Conservation (phyloP, 2,797 vertebrate genomes). For the Paramormyrops hopkinsi region DNA sequence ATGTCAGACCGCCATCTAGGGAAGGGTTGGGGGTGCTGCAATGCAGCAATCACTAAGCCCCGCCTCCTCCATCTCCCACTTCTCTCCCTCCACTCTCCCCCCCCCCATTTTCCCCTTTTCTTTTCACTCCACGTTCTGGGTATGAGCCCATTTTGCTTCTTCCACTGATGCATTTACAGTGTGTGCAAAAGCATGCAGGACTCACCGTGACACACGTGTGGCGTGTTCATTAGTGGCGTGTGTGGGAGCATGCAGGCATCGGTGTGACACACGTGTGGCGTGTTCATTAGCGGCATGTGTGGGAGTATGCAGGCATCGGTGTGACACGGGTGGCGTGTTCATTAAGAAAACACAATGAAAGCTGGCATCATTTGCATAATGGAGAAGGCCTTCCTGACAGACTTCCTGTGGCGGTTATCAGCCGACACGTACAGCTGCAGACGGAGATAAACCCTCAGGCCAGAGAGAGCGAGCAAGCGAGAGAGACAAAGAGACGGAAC, state of each 20-base stretch:
- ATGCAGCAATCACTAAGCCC: slow-evolving; percentile 17
- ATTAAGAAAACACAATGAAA: slow-evolving; percentile 15
- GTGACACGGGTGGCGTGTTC: neutral
- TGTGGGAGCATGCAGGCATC: neutral
- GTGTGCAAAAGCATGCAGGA: slow-evolving; percentile 16
- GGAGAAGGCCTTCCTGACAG: neutral
- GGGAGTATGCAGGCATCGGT: neutral
- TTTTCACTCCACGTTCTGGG: neutral
- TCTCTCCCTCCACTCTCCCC: neutral
- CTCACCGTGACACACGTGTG: neutral
- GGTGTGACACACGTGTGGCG: neutral
- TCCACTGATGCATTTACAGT: neutral
- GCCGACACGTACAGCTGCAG: neutral
- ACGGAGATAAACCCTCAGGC: neutral
- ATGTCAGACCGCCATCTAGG: neutral
- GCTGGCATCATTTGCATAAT: slow-evolving; percentile 12
- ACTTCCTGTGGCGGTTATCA: neutral
- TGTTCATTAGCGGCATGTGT: neutral
- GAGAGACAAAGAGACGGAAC: neutral
- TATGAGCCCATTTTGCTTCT: neutral
- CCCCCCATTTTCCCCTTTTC: neutral
- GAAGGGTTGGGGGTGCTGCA: slow-evolving; percentile 9
- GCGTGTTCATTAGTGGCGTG: neutral
- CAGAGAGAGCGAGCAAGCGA: neutral
- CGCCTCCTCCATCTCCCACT: neutral